Evolutionary conservation across 2,797 vertebrate genomes (phyloP).

Genomic region (Erethizon dorsatum): DNA sequence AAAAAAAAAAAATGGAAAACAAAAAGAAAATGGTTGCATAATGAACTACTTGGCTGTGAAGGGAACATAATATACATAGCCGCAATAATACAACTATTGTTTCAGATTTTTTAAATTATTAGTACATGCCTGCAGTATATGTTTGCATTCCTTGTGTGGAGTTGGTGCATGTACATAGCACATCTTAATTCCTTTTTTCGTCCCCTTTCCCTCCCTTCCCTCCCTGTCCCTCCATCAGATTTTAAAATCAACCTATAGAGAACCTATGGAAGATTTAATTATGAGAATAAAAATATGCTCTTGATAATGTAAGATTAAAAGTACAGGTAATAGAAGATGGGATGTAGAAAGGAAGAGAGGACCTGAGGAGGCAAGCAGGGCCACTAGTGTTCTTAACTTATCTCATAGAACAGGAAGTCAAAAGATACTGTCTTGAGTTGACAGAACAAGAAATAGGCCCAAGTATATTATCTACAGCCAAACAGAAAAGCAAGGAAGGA

Average conservation of each 20-base stretch:
- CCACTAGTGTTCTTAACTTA: not conserved
- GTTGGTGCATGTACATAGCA: not conserved
- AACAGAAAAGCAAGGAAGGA: slow-evolving; percentile 21
- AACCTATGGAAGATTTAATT: not conserved
- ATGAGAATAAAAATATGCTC: not conserved
- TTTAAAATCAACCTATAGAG: not conserved
- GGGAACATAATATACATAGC: not conserved
- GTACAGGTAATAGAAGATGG: not conserved
- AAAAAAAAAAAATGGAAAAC: not conserved
- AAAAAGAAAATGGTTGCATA: not conserved
- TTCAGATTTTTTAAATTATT: not conserved
- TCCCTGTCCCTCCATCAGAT: not conserved
- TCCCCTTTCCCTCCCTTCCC: not conserved
- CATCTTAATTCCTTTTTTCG: not conserved
- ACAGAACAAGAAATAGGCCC: slow-evolving; percentile 25
- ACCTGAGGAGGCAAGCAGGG: not conserved
- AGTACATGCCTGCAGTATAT: not conserved
- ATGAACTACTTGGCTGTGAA: not conserved
- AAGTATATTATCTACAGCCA: not conserved
- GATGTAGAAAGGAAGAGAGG: not conserved
- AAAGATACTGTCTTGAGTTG: not conserved
- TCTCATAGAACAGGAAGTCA: not conserved
- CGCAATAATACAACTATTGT: not conserved
- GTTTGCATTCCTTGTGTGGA: not conserved
- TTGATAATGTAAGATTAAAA: not conserved